Evolutionary conservation across 2,113 vertebrate species (phyloP), one percentile per base, ranked within the genome.

Genomic region (Anthoscopus minutus): DNA sequence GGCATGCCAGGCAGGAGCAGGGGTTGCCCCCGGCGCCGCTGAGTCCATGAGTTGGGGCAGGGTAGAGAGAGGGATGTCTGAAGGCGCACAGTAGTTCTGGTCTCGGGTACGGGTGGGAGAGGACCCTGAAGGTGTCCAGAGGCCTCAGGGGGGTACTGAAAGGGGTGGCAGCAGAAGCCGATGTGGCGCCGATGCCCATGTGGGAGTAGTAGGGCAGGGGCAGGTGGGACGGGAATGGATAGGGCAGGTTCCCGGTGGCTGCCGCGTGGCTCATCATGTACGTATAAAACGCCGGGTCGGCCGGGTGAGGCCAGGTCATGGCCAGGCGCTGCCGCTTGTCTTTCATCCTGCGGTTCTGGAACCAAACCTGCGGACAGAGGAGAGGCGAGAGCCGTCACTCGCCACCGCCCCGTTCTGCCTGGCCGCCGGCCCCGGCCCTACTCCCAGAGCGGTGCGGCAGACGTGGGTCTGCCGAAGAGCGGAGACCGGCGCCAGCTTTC

Each of bases 231-330:
- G 99, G 99, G 96, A 99, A 99, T 7, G 99, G 99, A 58, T 99
- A 99, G 57, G 99, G 99, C 93, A 99, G 97, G 95, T 98, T 99
- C 82, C 99, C 99, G 4, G 99, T 98, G 96, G 99, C 99, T 19
- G 99, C 99, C 1, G 99, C 99, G 92, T 99, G 99, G 98, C 99
- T 99, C 99, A 99, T 99, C 99, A 99, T 99, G 97, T 99, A 99
- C 74, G 99, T 99, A 94, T 99, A 99, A 95, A 99, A 99, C 71
- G 99, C 99, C 44, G 99, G 99, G 94, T 99, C 99, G 7, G 99
- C 99, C 3, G 99, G 99, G 95, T 99, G 99, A 76, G 99, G 99
- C 99, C 99, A 99, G 48, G 99, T 99, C 99, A 99, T 99, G 67
- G 99, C 99, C 94, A 99, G 97, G 38, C 99, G 98, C 97, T 99